Base-by-base conservation (phyloP, 1,140 invertebrate genomes). In the Nasonia giraulti region DNA sequence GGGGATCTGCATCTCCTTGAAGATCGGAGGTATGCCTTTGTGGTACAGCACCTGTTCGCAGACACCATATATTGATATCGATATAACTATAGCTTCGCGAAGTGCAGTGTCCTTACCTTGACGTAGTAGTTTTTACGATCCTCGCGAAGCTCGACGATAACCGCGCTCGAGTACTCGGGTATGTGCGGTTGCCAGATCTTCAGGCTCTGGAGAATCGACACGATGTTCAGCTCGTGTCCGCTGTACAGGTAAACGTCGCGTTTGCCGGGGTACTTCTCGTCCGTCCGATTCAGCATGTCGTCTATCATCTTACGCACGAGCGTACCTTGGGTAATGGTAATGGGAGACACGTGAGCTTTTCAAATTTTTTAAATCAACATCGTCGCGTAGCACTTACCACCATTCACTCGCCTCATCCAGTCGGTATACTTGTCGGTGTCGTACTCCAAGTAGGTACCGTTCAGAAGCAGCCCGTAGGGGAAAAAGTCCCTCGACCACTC, bases 201-300 rank as follows among this genome's bases (percentile, higher is more conserved):
- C 27, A 96, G 89, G 0, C 95, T 94, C 71, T 94, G 92, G 86
- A 97, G 92, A 23, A 97, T 85, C 33, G 95, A 94, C 2, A 95
- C 94, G 4, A 97, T 93, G 66, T 95, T 96, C 73, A 95, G 94
- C 89, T 97, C 96, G 89, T 97, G 96, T 8, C 93, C 94, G 8
- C 95, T 95, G 90, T 95, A 95, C 55, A 95, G 86, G 83, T 93
- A 94, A 69, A 96, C 87, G 87, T 95, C 95, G 7, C 76, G 47
- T 44, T 31, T 31, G 33, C 33, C 33, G 0, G 10, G 23, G 5
- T 5, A 0, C 1, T 68, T 33, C 14, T 69, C 14, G 1, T 47
- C 27, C 10, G 44, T 68, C 37, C 47, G 68, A 8, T 74, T 40
- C 8, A 80, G 2, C 79, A 77, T 85, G 74, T 81, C 71, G 27